phyloP scores from a whole-genome alignment of 1,140 invertebrate species.

The Lethocerus indicus region DNA sequence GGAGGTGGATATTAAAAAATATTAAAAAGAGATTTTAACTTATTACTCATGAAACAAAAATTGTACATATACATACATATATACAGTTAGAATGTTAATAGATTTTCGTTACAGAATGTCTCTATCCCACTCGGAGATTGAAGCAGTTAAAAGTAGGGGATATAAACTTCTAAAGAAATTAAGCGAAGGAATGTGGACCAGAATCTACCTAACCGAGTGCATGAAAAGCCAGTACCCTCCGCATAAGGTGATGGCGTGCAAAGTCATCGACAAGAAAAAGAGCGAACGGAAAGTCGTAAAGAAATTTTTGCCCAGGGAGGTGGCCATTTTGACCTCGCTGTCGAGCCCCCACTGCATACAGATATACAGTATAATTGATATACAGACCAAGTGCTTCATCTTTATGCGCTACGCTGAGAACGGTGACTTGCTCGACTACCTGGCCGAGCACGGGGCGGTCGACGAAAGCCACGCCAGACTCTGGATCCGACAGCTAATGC shows the following conservation, averaged over 20 bases:
- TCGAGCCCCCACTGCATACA: slow-evolving; percentile 78
- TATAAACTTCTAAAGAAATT: slow-evolving; percentile 2
- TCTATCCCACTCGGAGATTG: too few species aligned
- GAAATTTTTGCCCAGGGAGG: slow-evolving; percentile 80
- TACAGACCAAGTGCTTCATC: slow-evolving; percentile 35
- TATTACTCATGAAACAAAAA: too few species aligned
- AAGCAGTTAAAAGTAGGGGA: not conserved
- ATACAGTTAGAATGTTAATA: too few species aligned
- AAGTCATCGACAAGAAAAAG: slow-evolving; percentile 51
- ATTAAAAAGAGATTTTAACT: too few species aligned
- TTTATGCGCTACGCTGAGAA: slow-evolving; percentile 41
- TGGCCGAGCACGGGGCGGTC: slow-evolving; percentile 53
- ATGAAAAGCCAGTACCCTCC: not conserved
- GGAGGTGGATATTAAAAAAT: too few species aligned
- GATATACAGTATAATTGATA: slow-evolving; percentile 67
- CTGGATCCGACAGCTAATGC: slow-evolving; percentile 70
- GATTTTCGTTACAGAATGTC: too few species aligned
- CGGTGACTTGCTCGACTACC: slow-evolving; percentile 68
- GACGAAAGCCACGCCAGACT: slow-evolving; percentile 56
- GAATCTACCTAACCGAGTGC: slow-evolving; percentile 5
- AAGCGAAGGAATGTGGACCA: not conserved
- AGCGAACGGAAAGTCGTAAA: slow-evolving; percentile 52
- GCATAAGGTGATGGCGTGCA: slow-evolving; percentile 35
- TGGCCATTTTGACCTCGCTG: slow-evolving; percentile 74
- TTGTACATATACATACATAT: too few species aligned